These are phyloP conservation scores for Cyrtonyx montezumae DNA, from an alignment of 2,113 vertebrate species.

Conservation along the genomic window DNA sequence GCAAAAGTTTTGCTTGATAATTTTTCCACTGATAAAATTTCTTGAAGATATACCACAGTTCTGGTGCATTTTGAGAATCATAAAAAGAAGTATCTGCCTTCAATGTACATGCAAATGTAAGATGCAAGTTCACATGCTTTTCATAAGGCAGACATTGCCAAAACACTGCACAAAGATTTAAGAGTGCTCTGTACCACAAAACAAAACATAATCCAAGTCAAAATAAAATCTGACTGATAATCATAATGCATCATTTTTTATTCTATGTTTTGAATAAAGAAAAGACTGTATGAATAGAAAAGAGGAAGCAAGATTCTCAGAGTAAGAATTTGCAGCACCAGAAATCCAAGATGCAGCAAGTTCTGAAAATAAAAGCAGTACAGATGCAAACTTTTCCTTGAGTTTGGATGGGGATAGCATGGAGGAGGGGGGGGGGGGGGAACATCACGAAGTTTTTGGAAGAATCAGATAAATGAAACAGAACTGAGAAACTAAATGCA, in stretches of 20 bases:
- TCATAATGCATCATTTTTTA: not conserved
- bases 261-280: not conserved
- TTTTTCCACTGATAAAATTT: not conserved
- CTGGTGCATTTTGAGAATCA: not conserved
- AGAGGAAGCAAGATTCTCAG: not conserved
- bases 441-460: not conserved
- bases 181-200: not conserved
- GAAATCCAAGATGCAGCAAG: not conserved
- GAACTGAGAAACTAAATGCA: not conserved
- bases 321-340: not conserved
- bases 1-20: not conserved
- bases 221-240: conserved; percentile 3
- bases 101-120: not conserved
- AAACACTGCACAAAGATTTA: not conserved
- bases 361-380: not conserved
- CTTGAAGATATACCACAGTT: not conserved
- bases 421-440: no score
- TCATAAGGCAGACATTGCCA: not conserved
- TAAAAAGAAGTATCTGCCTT: not conserved
- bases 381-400: not conserved
- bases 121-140: not conserved
- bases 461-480: conserved; percentile 14
- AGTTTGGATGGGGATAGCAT: not conserved
- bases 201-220: not conserved
- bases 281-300: not conserved